phyloP scores from a whole-genome alignment of 2,113 vertebrate species.

The Brachirus orientalis region DNA sequence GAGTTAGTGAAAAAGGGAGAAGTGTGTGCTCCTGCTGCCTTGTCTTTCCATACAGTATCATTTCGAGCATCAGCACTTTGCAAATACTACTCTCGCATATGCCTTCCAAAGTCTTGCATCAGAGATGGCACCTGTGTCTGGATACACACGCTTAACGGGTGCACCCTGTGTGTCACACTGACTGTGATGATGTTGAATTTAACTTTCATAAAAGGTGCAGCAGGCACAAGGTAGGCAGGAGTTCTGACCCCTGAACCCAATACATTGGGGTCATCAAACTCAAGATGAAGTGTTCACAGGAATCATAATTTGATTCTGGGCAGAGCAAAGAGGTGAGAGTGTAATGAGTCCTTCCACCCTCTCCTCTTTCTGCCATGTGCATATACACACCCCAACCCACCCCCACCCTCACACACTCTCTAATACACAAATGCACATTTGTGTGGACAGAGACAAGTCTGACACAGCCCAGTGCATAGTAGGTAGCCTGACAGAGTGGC shows the following conservation, averaged over 20 bases:
- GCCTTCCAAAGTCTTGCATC: conserved; percentile 31
- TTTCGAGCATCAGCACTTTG: conserved; percentile 64
- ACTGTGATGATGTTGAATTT: conserved; percentile 30
- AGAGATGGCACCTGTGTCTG: conserved; percentile 24
- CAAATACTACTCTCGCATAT: conserved; percentile 18
- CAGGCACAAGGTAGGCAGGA: conserved; percentile 25
- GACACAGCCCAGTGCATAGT: conserved; percentile 54
- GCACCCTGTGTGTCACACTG: conserved; percentile 26
- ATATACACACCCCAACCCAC: not conserved
- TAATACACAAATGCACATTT: conserved; percentile 33
- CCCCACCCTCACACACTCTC: conserved; percentile 1
- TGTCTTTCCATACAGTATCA: conserved; percentile 58
- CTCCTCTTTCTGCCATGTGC: not conserved
- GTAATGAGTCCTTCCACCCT: conserved; percentile 25
- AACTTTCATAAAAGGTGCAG: conserved; percentile 56
- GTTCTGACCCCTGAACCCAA: conserved; percentile 47
- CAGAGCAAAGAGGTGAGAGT: conserved; percentile 46
- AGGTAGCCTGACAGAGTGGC: conserved; percentile 70
- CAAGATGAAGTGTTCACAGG: conserved; percentile 45
- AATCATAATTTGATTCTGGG: conserved; percentile 11
- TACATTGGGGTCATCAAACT: conserved; percentile 24
- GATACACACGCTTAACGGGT: conserved; percentile 31
- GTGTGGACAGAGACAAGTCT: conserved; percentile 46
- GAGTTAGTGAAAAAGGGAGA: not conserved
- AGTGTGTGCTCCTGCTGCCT: conserved; percentile 44